Evolutionary conservation across 2,797 vertebrate species (phyloP).

Genomic region (Columba guinea): DNA sequence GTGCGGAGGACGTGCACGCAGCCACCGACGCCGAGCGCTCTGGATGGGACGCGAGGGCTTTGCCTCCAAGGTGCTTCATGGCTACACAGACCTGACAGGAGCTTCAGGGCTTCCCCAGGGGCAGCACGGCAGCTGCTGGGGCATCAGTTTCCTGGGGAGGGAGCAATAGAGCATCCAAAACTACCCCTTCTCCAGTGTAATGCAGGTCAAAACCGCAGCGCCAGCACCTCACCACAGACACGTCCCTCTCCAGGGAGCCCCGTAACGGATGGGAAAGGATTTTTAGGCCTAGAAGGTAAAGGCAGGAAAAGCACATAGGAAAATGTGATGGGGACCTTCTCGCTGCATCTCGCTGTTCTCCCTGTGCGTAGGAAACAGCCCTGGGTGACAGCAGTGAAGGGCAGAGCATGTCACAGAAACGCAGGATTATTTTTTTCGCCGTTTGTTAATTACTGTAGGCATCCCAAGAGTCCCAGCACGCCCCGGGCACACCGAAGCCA

Average conservation of each 20-base stretch:
- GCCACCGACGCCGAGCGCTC: accelerated
- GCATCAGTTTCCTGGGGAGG: neutral
- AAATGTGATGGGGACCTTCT: neutral
- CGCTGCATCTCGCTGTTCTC: neutral
- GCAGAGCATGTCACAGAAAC: conserved; percentile 4
- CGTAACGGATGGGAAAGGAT: neutral
- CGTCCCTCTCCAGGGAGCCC: neutral
- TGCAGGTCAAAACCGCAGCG: neutral
- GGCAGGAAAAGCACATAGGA: neutral
- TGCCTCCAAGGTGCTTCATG: accelerated
- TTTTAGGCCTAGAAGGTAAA: neutral
- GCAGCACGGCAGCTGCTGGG: neutral
- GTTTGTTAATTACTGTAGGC: neutral
- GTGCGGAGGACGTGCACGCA: accelerated
- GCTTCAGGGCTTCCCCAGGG: neutral
- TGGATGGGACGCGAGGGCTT: neutral
- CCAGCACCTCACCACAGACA: neutral
- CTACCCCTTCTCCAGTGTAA: neutral
- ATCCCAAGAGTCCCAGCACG: neutral
- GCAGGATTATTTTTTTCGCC: neutral
- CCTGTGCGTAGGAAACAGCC: neutral
- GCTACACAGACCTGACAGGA: neutral
- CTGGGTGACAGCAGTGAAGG: neutral
- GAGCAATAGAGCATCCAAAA: accelerated
- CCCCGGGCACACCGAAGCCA: neutral